Conservation (phyloP, 1,140 invertebrate species). For the Papilio helenus region DNA sequence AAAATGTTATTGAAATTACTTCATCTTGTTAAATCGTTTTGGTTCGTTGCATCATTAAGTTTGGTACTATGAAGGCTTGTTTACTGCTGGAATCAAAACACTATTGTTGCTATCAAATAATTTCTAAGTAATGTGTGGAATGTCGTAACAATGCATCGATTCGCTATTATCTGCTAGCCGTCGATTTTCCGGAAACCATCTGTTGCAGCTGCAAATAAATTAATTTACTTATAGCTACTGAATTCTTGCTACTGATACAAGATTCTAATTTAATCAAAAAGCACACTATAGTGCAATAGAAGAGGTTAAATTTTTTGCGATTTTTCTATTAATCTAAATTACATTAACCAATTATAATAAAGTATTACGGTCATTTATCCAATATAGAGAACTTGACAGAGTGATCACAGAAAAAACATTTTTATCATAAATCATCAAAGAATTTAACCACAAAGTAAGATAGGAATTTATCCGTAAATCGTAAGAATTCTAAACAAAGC, state of each 20-base stretch:
- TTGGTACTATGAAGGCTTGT: neutral
- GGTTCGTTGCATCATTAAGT: neutral
- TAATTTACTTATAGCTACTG: too few species aligned
- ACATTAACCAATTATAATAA: too few species aligned
- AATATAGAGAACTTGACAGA: too few species aligned
- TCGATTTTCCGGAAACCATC: slow-evolving; percentile 4
- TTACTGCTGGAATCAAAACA: slow-evolving; percentile 31
- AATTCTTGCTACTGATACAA: too few species aligned
- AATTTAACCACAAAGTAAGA: neutral
- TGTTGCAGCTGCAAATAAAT: neutral
- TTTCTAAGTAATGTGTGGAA: neutral
- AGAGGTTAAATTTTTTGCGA: too few species aligned
- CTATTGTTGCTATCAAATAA: slow-evolving; percentile 34
- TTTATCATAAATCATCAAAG: too few species aligned
- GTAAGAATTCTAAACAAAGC: slow-evolving; percentile 4
- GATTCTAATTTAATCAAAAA: too few species aligned
- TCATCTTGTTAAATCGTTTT: neutral
- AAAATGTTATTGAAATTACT: too few species aligned
- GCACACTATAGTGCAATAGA: too few species aligned
- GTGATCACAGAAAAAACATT: too few species aligned
- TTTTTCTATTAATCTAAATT: too few species aligned
- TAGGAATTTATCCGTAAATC: neutral
- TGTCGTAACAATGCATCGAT: neutral
- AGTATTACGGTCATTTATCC: too few species aligned
- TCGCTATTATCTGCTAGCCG: slow-evolving; percentile 17